phyloP scores from a whole-genome alignment of 2,797 vertebrate genomes.

The Dallia pectoralis region DNA sequence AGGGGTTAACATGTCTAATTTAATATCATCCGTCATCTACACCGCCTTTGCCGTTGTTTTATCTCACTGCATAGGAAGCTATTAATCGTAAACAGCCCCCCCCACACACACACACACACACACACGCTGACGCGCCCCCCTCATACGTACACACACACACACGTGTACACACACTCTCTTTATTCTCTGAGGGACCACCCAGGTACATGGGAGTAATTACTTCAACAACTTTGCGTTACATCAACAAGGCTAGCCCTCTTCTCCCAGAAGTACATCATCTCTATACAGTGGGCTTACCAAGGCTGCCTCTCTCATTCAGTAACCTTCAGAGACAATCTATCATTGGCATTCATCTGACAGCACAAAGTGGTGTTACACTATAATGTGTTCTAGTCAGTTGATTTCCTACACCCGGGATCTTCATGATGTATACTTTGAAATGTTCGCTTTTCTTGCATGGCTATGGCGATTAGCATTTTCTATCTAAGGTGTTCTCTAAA shows the following conservation, averaged over 20 bases:
- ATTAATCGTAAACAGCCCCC: conserved; percentile 56
- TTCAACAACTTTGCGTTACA: conserved; percentile 64
- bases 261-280: conserved; percentile 45
- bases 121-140: not conserved
- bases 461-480: conserved; percentile 32
- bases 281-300: conserved; percentile 31
- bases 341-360: conserved; percentile 27
- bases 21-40: conserved; percentile 42
- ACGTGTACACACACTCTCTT: conserved; percentile 19
- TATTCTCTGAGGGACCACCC: conserved; percentile 69
- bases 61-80: conserved; percentile 60
- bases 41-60: conserved; percentile 41
- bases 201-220: conserved; percentile 71
- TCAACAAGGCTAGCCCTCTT: conserved; percentile 56
- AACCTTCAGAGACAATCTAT: conserved; percentile 45
- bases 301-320: conserved; percentile 48
- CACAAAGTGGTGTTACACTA: not conserved
- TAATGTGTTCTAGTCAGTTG: conserved; percentile 32
- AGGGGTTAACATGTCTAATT: conserved; percentile 57
- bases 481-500: conserved; percentile 40
- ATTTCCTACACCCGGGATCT: conserved; percentile 2
- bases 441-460: conserved; percentile 18
- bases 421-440: not conserved
- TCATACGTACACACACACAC: not conserved
- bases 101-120: conserved; percentile 10